phyloP scores from a whole-genome alignment of 2,888 invertebrate genomes.

The Dyspetes luteomarginatus region DNA sequence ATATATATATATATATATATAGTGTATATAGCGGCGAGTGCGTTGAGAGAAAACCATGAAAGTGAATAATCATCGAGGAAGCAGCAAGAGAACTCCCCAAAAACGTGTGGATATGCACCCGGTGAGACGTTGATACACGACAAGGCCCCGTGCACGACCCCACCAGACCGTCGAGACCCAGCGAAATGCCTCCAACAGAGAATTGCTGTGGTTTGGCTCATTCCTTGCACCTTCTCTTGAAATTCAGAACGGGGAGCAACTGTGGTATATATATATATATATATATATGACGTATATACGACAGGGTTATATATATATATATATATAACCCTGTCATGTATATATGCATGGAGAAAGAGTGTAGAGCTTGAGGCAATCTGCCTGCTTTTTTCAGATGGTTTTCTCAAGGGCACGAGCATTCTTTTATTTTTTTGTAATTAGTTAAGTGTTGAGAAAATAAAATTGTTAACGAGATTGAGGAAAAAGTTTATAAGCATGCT shows the following conservation, averaged over 20 bases:
- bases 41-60: constrained; percentile 51
- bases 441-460: constrained; percentile 3
- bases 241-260: constrained; percentile 62
- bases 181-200: constrained; percentile 20
- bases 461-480: neutral
- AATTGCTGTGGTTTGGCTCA: constrained; percentile 46
- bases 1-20: constrained; percentile 2
- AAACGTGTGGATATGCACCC: constrained; percentile 73
- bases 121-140: constrained; percentile 66
- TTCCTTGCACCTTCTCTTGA: constrained; percentile 57
- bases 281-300: neutral
- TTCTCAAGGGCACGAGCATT: constrained; percentile 56
- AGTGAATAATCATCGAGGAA: constrained; percentile 68
- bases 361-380: neutral
- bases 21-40: constrained; percentile 13
- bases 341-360: neutral
- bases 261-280: neutral
- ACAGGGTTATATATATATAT: too few species aligned
- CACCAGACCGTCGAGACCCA: constrained; percentile 1
- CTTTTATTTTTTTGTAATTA: neutral
- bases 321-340: neutral
- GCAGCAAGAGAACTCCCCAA: constrained; percentile 56
- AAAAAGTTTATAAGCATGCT: too few species aligned
- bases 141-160: constrained; percentile 30
- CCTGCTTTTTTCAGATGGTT: constrained; percentile 23